A percentile compares a stretch with the other conserved stretches of the same genome.
phyloP scores from a whole-genome alignment of 2,797 vertebrate species.

The Muscicapa striata region DNA sequence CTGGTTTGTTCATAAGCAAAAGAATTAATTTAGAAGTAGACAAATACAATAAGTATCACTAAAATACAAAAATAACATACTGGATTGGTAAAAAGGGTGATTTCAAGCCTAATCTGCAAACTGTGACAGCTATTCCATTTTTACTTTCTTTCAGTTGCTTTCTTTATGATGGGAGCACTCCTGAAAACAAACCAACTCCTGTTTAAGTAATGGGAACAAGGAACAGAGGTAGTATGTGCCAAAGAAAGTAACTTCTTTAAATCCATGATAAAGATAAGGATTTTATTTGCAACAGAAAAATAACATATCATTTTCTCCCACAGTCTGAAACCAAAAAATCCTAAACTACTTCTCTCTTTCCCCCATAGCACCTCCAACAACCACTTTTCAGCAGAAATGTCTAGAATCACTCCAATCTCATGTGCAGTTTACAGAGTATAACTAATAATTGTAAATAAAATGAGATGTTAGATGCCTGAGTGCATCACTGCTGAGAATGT shows the following conservation, averaged over 20 bases:
- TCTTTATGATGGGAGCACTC: not conserved
- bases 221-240: not conserved
- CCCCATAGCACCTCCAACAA: constrained; percentile 1
- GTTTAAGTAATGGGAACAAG: not conserved
- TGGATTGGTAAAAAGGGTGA: not conserved
- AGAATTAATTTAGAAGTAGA: not conserved
- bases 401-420: not conserved
- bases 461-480: not conserved
- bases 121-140: not conserved
- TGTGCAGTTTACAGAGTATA: not conserved
- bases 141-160: not conserved
- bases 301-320: not conserved
- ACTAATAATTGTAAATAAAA: not conserved
- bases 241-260: not conserved
- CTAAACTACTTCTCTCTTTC: not conserved
- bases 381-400: not conserved
- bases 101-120: not conserved
- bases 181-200: not conserved
- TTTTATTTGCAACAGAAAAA: constrained; percentile 1
- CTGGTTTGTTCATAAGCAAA: not conserved
- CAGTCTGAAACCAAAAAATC: not conserved
- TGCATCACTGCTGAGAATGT: not conserved
- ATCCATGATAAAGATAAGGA: not conserved
- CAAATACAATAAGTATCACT: not conserved
- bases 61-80: not conserved